A percentile compares a stretch with the other conserved stretches of the same genome.
Evolutionary conservation across 2,797 vertebrate species (phyloP).

Genomic region (Orientallactaga sibirica): DNA sequence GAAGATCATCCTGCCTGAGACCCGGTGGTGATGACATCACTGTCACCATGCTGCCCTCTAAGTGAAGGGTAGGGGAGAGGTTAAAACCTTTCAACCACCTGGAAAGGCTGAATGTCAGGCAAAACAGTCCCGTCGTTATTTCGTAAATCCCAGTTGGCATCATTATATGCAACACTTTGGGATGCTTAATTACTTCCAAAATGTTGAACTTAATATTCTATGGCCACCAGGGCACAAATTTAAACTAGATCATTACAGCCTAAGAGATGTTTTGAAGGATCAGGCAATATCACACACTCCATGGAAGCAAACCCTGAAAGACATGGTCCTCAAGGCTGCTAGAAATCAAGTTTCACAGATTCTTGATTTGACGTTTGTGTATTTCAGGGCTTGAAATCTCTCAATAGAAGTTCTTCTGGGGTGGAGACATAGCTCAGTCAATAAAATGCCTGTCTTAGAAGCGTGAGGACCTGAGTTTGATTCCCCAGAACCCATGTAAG

Average conservation of each 20-base stretch:
- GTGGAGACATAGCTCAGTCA: too few relatives aligned
- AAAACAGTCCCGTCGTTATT: not conserved
- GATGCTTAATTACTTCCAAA: constrained; percentile 44
- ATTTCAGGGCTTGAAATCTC: constrained; percentile 5
- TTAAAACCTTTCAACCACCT: not conserved
- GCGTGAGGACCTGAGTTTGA: too few relatives aligned
- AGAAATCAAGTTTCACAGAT: not conserved
- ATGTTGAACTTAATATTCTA: not conserved
- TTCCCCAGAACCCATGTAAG: too few relatives aligned
- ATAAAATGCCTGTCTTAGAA: too few relatives aligned
- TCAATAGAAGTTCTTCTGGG: constrained; percentile 10
- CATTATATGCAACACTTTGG: not conserved
- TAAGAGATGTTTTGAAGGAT: constrained; percentile 21
- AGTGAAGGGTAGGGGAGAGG: not conserved
- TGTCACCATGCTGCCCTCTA: not conserved
- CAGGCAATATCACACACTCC: not conserved
- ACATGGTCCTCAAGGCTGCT: not conserved
- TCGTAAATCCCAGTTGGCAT: not conserved
- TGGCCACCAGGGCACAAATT: not conserved
- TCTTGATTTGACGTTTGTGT: not conserved
- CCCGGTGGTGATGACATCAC: not conserved
- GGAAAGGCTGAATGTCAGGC: not conserved
- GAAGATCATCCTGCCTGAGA: not conserved
- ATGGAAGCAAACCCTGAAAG: constrained; percentile 27
- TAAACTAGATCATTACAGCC: not conserved